Evolutionary conservation across 2,113 vertebrate species (phyloP).

Genomic region (Sprattus sprattus): DNA sequence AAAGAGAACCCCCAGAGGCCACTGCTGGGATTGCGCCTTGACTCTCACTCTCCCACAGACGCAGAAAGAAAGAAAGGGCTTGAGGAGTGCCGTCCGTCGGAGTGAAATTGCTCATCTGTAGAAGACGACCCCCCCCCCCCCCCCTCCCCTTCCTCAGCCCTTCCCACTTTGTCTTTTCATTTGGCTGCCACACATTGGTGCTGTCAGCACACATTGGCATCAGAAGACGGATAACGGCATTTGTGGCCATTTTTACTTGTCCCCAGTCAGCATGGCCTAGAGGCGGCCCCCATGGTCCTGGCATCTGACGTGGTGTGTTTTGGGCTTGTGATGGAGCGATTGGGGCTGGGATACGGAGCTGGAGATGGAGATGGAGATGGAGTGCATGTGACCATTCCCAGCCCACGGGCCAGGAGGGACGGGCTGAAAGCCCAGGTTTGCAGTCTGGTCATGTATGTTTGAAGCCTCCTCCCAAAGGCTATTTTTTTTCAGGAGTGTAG

Average conservation of each 20-base stretch:
- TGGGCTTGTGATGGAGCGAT: not conserved
- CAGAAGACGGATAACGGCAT: not conserved
- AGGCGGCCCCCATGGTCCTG: no score
- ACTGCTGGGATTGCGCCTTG: not conserved
- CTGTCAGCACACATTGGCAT: not conserved
- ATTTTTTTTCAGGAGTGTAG: not conserved
- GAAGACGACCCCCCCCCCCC: not conserved
- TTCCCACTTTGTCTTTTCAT: not conserved
- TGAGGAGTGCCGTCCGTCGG: not conserved
- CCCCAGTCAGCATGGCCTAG: not conserved
- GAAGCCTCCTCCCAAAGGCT: not conserved
- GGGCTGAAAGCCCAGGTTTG: not conserved
- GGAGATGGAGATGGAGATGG: not conserved
- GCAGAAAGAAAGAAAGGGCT: not conserved
- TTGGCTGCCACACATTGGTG: not conserved
- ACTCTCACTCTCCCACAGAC: not conserved
- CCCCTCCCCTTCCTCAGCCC: not conserved
- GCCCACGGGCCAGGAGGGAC: not conserved
- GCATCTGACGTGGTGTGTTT: no score
- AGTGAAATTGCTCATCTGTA: not conserved
- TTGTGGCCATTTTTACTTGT: not conserved
- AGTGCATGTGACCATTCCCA: not conserved
- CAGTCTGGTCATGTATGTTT: conserved; percentile 13
- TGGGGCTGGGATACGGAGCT: not conserved
- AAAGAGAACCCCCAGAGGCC: not conserved